Percentiles rank a stretch among this genome's conserved stretches.
phyloP scores from a whole-genome alignment of 2,888 invertebrate species.

The Pseudoips prasinana region DNA sequence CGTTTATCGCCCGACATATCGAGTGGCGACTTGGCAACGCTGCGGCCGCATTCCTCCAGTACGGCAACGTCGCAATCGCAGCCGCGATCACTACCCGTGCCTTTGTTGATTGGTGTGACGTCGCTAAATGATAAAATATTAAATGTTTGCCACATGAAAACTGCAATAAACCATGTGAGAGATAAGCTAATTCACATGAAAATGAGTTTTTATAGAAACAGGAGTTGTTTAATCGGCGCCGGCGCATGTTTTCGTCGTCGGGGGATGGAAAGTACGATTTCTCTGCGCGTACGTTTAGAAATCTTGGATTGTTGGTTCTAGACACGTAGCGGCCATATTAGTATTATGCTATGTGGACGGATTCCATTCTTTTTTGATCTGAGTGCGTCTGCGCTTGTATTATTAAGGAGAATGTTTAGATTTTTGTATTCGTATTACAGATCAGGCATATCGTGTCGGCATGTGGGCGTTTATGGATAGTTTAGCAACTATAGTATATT shows the following conservation, averaged over 20 bases:
- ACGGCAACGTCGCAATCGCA: conserved; percentile 71
- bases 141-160: conserved; percentile 58
- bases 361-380: conserved; percentile 10
- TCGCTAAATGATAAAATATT: conserved; percentile 57
- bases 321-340: conserved; percentile 20
- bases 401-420: conserved; percentile 13
- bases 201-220: not conserved
- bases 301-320: conserved; percentile 32
- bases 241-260: conserved; percentile 17
- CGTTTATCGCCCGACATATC: conserved; percentile 62
- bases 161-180: conserved; percentile 17
- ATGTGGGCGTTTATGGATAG: conserved; percentile 16
- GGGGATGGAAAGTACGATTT: conserved; percentile 47
- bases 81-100: conserved; percentile 52
- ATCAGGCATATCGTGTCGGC: conserved; percentile 15
- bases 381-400: conserved; percentile 1
- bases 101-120: conserved; percentile 63
- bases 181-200: conserved; percentile 8
- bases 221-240: conserved; percentile 2
- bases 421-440: conserved; percentile 13
- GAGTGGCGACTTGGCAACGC: conserved; percentile 63
- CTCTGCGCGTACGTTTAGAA: conserved; percentile 29
- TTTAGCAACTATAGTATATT: no score
- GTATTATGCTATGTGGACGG: conserved; percentile 10
- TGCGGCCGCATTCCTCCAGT: conserved; percentile 69